Evolutionary conservation across 2,797 vertebrate genomes (phyloP), one percentile per base, ranked within the genome.

Genomic region (Miopithecus talapoin): DNA sequence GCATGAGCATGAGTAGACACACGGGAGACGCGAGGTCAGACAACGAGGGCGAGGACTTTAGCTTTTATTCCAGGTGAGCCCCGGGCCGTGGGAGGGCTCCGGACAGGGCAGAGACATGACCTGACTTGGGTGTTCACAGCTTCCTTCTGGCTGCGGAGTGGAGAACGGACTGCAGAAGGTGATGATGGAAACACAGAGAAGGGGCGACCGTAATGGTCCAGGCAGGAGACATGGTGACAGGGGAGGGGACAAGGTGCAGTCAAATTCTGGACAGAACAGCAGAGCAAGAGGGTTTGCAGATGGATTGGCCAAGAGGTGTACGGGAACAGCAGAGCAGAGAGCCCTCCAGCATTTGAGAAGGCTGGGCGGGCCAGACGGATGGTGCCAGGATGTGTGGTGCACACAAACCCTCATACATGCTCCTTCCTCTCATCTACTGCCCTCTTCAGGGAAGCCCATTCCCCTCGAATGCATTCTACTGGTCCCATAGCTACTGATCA

Each of bases 331-430:
- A 10, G 80, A 24, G 68, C 19, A 5, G 14, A 30, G 61, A 13
- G 1, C 12, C 61, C 48, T 21, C 43, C 39, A 24, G 75, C 3
- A 36, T 24, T 16, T 21, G 12, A 30, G 39, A 14, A 2, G 11
- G 30, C 26, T 0, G 0, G 1, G 86, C 7, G 4, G n/a, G n/a
- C 26, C 5, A 41, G 24, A 64, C 3, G 0, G 12, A n/a, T 24
- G 43, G 7, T 39, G 13, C 19, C 39, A 41, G 36, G 78, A 76
- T 8, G 2, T 11, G 22, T n/a, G 0, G 19, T 17, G 6, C 5
- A 17, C 12, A 14, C n/a, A 14, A 3, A 4, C 17, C 50, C 13
- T 39, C 5, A 30, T 0, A 5, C 12, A 12, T 57, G 75, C 17
- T 17, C 19, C 43, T 43, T 53, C 33, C 5, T 19, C 22, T 28